phyloP scores from a whole-genome alignment of 1,140 invertebrate genomes.

The Euura saliciscinereae region DNA sequence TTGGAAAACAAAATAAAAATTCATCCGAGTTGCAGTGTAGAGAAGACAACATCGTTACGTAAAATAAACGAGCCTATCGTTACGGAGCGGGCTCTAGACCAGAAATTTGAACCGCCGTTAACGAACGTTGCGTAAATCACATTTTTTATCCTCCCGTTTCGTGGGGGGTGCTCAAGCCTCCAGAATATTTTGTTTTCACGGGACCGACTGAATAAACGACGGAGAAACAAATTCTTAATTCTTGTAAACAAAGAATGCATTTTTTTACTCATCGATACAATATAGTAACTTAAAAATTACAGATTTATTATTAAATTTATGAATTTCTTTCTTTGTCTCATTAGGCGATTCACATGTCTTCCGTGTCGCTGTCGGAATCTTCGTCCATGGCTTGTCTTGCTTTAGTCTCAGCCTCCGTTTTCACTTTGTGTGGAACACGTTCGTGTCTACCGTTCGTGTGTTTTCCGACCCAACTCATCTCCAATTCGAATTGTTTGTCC shows the following conservation, averaged over 20 bases:
- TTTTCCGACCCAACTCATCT: constrained; percentile 95
- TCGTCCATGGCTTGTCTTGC: constrained; percentile 84
- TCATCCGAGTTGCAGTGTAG: not conserved
- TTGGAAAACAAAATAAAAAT: too few relatives aligned
- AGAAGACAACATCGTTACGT: not conserved
- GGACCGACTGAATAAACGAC: too few relatives aligned
- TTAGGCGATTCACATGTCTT: constrained; percentile 65
- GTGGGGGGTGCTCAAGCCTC: too few relatives aligned
- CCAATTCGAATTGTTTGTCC: constrained; percentile 97
- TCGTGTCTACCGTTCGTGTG: constrained; percentile 79
- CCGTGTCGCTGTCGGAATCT: constrained; percentile 83
- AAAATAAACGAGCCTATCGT: not conserved
- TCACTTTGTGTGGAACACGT: constrained; percentile 70
- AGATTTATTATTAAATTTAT: not conserved
- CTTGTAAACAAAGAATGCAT: not conserved
- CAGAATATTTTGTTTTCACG: too few relatives aligned
- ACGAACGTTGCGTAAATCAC: not conserved
- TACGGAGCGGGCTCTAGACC: too few relatives aligned
- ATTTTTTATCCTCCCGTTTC: too few relatives aligned
- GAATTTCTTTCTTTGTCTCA: not conserved
- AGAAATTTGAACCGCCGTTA: not conserved
- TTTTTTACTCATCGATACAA: not conserved
- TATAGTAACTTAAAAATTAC: not conserved
- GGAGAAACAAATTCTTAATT: not conserved
- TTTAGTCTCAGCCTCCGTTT: constrained; percentile 77